Base-by-base conservation (phyloP, 2,888 invertebrate genomes). In the Nomada fabriciana region DNA sequence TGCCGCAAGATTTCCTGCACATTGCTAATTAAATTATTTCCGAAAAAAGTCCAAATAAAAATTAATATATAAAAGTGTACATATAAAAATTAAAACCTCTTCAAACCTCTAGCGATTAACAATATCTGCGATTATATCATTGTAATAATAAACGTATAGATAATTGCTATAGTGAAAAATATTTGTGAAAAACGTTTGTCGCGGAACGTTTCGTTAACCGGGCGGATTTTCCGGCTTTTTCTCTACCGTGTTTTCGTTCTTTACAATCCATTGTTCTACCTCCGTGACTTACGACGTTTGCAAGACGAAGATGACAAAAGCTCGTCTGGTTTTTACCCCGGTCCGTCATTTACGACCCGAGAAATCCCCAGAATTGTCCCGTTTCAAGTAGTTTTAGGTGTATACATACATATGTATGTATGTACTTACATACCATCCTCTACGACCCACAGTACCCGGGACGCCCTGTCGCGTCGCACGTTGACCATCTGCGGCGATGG, bases 401-500 rank as follows among this genome's bases (percentile, higher is more conserved):
- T 9, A 36, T 7, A 18, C 53, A 5, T 53, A n/a, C 0, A 20
- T n/a, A n/a, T n/a, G n/a, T n/a, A n/a, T n/a, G n/a, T n/a, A n/a
- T n/a, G n/a, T n/a, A n/a, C n/a, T n/a, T n/a, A 53, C n/a, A 20
- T 53, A 57, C 57, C 57, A 13, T 23, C 11, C 50, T 61, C 18
- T 20, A 29, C 3, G 61, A 42, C n/a, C 36, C 23, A 29, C 3
- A 55, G 29, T 23, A 47, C 23, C 10, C 52, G 0, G 42, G 43
- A 25, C 25, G 64, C 29, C 42, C n/a, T 43, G n/a, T 10, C 18
- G 20, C 11, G n/a, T 23, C 72, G 76, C 64, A 53, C 77, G 83
- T 50, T 65, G 29, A 60, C 69, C 85, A 85, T 85, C 79, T 86
- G 86, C 23, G 43, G 2, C 59, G 42, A 57, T 63, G 36, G 15